Evolutionary conservation across 1,140 invertebrate genomes (phyloP), one percentile per base, ranked within the genome.

Genomic region (Kradibia gibbosae): DNA sequence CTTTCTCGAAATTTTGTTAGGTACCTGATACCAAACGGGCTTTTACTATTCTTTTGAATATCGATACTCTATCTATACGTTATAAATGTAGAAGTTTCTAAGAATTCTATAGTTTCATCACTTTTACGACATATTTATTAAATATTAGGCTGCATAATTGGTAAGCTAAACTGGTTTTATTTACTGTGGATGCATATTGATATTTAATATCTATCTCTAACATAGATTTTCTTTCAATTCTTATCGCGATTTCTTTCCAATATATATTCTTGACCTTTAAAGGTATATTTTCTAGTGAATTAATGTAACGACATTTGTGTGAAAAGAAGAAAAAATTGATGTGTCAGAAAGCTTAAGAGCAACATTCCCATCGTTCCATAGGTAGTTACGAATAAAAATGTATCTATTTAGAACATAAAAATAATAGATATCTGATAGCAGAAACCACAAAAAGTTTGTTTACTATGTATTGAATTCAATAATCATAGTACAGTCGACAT

Each of bases 41-140:
- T 73, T 80, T 73, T 80, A 80, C 70, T 80, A 72, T 80, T 80
- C 57, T 79, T 80, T 60, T 72, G 50, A 17, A 36, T 36, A 3
- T 20, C 11, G 48, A 1, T 50, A 36, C 48, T 79, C 1, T n/a
- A 28, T 13, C 34, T 13, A 42, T 31, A 20, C 39, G 15, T n/a
- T 20, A 34, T 17, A 39, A 72, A 45, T 71, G 36, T 72, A 25
- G 48, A 22, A 42, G 31, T 70, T 78, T 71, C 20, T 53, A 50
- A 25, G 17, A 22, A 20, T 55, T 39, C 15, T 22, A 25, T n/a
- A 57, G 70, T 81, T 75, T 70, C 48, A 57, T 81, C 34, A 55
- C 22, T 70, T 80, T 81, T 70, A 75, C 48, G 25, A 76, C 11
- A 20, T 28, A 75, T 81, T 74, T 74, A 80, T 72, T 34, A 53